These are phyloP conservation scores for Mareca strepera DNA, from an alignment of 2,797 vertebrate species.

Conservation along the genomic window DNA sequence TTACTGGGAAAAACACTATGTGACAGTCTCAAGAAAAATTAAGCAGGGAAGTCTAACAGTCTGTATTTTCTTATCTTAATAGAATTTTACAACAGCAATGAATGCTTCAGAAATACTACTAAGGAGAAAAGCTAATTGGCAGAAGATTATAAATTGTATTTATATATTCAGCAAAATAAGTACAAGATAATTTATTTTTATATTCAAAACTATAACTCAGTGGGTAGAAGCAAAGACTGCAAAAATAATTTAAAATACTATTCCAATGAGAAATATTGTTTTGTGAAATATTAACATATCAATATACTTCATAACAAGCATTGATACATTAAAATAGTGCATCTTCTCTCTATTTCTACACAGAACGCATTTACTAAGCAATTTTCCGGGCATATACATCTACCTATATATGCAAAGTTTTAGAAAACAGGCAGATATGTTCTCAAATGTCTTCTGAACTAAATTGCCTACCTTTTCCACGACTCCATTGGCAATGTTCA, in stretches of 20 bases:
- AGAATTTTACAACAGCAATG: conserved; percentile 44
- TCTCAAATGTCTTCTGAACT: background rate
- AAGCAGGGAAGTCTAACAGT: background rate
- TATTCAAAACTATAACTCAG: background rate
- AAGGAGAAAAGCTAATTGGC: conserved; percentile 40
- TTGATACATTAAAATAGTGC: background rate
- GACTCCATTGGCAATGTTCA: background rate
- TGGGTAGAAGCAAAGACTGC: background rate
- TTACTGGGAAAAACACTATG: background rate
- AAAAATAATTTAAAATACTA: background rate
- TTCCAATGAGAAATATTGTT: background rate
- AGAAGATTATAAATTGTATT: conserved; percentile 47
- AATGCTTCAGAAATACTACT: conserved; percentile 17
- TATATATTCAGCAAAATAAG: conserved; percentile 40
- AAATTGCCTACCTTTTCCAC: background rate
- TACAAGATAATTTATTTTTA: conserved; percentile 23
- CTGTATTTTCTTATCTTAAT: conserved; percentile 56
- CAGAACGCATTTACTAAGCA: background rate
- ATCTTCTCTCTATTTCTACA: background rate
- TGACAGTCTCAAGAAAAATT: conserved; percentile 29
- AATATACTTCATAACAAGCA: background rate
- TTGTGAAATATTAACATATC: background rate
- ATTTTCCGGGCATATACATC: background rate
- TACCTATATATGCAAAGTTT: background rate
- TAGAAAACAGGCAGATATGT: background rate